Conservation (phyloP, 2,113 vertebrate species). For the Ctenomys sociabilis region DNA sequence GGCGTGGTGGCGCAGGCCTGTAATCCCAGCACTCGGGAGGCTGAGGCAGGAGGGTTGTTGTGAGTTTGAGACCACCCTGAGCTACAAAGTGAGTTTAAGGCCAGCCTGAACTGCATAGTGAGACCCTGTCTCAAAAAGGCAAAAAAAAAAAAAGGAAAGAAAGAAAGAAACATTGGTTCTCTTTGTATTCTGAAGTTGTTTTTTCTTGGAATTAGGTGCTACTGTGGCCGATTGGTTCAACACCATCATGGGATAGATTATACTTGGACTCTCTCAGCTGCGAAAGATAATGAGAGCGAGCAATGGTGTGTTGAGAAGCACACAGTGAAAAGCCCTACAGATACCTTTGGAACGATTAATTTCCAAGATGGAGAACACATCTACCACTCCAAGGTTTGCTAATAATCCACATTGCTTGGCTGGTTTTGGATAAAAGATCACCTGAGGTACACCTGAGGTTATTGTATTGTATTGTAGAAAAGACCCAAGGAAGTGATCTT, state of each 20-base stretch:
- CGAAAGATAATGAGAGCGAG: conserved; percentile 75
- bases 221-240: conserved; percentile 92
- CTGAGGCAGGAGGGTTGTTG: too few species aligned
- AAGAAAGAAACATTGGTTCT: not conserved
- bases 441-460: too few species aligned
- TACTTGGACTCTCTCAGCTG: conserved; percentile 79
- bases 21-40: too few species aligned
- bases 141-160: too few species aligned
- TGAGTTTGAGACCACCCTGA: too few species aligned
- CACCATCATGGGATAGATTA: conserved; percentile 89
- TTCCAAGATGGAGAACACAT: conserved; percentile 95
- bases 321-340: conserved; percentile 91
- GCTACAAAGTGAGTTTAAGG: too few species aligned
- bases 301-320: conserved; percentile 93
- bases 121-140: too few species aligned
- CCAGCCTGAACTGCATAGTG: too few species aligned
- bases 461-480: too few species aligned
- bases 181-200: conserved; percentile 2
- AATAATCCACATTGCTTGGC: not conserved
- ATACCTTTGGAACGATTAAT: conserved; percentile 94
- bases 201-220: conserved; percentile 87
- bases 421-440: conserved; percentile 51
- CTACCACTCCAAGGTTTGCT: conserved; percentile 94
- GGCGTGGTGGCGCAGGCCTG: too few species aligned
- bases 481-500: not conserved